Evolutionary conservation across 1,140 invertebrate species (phyloP), one percentile per base, ranked within the genome.

Genomic region (Palaemon carinicauda): DNA sequence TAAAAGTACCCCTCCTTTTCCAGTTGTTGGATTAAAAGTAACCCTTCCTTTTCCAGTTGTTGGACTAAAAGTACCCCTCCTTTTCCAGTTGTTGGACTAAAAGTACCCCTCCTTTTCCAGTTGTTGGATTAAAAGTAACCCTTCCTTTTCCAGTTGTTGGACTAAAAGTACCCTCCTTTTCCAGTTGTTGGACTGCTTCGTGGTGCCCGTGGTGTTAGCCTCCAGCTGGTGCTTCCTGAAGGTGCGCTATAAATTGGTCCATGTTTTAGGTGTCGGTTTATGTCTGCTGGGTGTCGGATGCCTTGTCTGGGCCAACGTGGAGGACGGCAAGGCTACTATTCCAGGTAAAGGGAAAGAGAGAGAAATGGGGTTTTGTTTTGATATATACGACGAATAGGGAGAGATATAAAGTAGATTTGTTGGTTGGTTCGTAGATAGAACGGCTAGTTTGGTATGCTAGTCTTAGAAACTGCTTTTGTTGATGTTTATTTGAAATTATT

Each of bases 21-120:
- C 93, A 97, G 95, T 92, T 97, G 89, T 92, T 98, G 87, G 95
- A 97, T 90, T 97, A n/a, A n/a, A n/a, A n/a, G n/a, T n/a, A n/a
- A n/a, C n/a, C n/a, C n/a, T n/a, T 51, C 95, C 95, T 53, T 41
- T 27, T 9, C 15, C 93, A 97, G 95, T 92, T 97, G 89, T 92
- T 98, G 87, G 95, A 97, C 90, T 97, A n/a, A n/a, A n/a, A n/a
- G n/a, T n/a, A n/a, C n/a, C n/a, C n/a, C n/a, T 51, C 95, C 95
- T 53, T 41, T 27, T 9, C 15, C 93, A 97, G 95, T 92, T 97
- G 89, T 92, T 98, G 87, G 95, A 97, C 90, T 97, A n/a, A n/a
- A n/a, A n/a, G n/a, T n/a, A n/a, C n/a, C n/a, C n/a, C n/a, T 51
- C 95, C 95, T 53, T 41, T 27, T 9, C 15, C 93, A 97, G 95